Evolutionary conservation across 2,888 invertebrate genomes (phyloP).

Genomic region (Lepidocyrtoides sp.): DNA sequence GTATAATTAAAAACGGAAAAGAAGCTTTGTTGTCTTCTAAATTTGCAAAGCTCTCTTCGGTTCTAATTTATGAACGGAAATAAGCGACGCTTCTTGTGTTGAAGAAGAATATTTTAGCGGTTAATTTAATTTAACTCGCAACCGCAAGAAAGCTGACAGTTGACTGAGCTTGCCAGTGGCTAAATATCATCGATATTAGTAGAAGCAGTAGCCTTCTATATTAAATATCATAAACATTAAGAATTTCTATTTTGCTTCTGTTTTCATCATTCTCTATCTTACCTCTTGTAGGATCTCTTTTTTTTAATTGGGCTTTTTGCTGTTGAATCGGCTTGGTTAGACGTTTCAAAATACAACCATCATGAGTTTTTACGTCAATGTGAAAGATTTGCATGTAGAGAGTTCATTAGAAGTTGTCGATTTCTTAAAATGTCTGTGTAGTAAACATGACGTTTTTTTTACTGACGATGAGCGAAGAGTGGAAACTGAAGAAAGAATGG

Average conservation of each 20-base stretch:
- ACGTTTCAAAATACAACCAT: not conserved
- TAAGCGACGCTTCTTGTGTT: not conserved
- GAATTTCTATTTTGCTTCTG: not conserved
- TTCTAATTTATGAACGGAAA: not conserved
- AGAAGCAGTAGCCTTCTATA: not conserved
- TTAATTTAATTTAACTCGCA: not conserved
- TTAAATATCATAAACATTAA: not conserved
- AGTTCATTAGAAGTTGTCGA: conserved; percentile 72
- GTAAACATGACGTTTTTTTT: not conserved
- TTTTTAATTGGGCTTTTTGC: no score
- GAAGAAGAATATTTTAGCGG: not conserved
- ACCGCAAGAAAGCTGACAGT: not conserved
- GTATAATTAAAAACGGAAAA: not conserved
- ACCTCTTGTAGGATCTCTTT: not conserved
- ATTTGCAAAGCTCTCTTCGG: not conserved
- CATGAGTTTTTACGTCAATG: conserved; percentile 14
- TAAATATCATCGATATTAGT: not conserved
- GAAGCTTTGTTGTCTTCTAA: not conserved
- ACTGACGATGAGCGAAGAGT: not conserved
- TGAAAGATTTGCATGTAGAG: conserved; percentile 5
- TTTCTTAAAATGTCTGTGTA: conserved; percentile 24
- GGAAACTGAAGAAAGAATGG: not conserved
- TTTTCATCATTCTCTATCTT: not conserved
- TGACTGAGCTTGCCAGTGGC: not conserved
- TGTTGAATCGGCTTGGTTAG: not conserved